phyloP scores from a whole-genome alignment of 2,797 vertebrate species.

The Tamandua tetradactyla region DNA sequence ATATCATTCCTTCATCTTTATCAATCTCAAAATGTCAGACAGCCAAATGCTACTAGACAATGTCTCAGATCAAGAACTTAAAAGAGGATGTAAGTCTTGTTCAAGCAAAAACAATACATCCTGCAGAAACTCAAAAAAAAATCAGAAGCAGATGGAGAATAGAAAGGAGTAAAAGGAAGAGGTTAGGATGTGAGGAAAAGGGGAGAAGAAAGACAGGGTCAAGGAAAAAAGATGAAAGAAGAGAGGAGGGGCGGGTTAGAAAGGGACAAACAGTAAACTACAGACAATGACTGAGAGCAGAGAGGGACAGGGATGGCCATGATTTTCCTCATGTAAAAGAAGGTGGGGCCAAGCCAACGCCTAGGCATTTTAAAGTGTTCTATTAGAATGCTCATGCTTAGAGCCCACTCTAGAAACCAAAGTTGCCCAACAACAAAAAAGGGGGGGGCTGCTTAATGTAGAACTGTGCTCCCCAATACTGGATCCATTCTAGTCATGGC shows the following conservation, averaged over 20 bases:
- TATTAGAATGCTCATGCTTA: neutral
- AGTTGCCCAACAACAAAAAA: no score
- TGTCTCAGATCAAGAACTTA: neutral
- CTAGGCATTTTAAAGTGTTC: accelerated
- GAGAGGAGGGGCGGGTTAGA: no score
- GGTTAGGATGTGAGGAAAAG: neutral
- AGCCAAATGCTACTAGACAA: neutral
- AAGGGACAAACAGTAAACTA: no score
- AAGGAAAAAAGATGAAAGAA: neutral
- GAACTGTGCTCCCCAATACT: no score
- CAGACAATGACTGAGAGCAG: accelerated
- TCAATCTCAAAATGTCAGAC: neutral
- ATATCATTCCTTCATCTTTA: neutral
- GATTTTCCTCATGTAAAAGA: no score
- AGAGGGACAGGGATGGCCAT: accelerated
- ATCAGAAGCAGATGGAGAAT: neutral
- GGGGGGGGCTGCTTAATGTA: neutral
- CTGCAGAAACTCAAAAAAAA: neutral
- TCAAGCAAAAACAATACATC: neutral
- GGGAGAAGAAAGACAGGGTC: neutral
- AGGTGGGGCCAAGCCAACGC: accelerated
- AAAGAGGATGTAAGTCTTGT: neutral
- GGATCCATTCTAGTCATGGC: accelerated
- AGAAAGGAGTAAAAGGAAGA: neutral
- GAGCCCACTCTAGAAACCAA: neutral